Conservation (phyloP, 2,113 vertebrate species). For the Rhinolophus ferrumequinum region DNA sequence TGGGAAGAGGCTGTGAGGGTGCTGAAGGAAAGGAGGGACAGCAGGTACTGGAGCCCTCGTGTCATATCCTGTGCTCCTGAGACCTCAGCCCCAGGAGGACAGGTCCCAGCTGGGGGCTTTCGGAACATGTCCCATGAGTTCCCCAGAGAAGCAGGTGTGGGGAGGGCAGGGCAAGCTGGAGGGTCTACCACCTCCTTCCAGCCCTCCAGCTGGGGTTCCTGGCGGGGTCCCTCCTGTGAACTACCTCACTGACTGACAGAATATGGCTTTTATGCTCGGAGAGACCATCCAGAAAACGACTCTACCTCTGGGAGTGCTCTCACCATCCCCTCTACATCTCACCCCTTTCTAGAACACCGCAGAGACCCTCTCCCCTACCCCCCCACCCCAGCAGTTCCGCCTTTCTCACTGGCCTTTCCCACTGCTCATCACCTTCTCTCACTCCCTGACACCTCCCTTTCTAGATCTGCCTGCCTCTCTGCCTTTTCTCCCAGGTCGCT, state of each 20-base stretch:
- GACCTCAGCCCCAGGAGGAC: background rate
- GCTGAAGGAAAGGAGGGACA: too few relatives aligned
- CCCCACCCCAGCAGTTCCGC: background rate
- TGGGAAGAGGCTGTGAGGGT: accelerated
- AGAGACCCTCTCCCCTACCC: background rate
- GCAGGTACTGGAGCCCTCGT: background rate
- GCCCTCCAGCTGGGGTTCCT: background rate
- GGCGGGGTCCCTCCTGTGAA: background rate
- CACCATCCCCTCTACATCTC: accelerated
- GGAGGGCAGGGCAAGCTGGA: background rate
- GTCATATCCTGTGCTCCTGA: accelerated
- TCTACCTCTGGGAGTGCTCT: background rate
- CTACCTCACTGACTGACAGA: accelerated
- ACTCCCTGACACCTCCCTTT: background rate
- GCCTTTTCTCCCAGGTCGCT: background rate
- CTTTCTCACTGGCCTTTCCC: background rate
- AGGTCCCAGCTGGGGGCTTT: background rate
- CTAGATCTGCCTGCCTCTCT: background rate
- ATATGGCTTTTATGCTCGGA: background rate
- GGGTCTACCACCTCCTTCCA: background rate
- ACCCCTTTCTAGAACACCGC: background rate
- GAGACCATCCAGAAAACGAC: background rate
- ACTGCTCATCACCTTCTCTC: background rate
- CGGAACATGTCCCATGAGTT: too few relatives aligned
- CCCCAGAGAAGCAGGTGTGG: background rate